Percentiles rank a stretch among this genome's conserved stretches.
Evolutionary conservation across 1,140 invertebrate species (phyloP).

Genomic region (Leucophenga varia): DNA sequence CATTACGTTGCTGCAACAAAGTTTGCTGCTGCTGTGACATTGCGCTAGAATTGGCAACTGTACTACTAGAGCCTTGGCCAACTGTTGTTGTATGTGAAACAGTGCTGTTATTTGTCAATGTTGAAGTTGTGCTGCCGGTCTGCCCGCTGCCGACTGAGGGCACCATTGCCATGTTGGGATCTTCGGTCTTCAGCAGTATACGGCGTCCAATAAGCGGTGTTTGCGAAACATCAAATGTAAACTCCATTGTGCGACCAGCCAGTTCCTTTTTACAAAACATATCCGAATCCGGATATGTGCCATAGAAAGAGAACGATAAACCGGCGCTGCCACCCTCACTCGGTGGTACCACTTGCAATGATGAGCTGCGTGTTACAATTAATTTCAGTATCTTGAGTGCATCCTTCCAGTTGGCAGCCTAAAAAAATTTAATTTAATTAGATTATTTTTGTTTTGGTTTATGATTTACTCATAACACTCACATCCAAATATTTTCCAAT

Average conservation of each 20-base stretch:
- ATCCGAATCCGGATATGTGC: constrained; percentile 56
- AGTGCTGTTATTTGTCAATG: constrained; percentile 38
- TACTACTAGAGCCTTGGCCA: no score
- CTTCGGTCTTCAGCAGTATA: constrained; percentile 63
- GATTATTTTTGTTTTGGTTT: neutral
- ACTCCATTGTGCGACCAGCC: constrained; percentile 93
- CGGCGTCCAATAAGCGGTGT: constrained; percentile 89
- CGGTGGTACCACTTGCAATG: constrained; percentile 67
- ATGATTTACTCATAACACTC: constrained; percentile 30
- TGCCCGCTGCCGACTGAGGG: constrained; percentile 26
- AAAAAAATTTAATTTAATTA: neutral
- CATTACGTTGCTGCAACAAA: no score
- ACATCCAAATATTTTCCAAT: constrained; percentile 94
- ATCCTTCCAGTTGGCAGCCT: constrained; percentile 93
- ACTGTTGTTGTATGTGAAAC: constrained; percentile 20
- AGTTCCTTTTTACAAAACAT: constrained; percentile 60
- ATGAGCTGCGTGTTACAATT: constrained; percentile 92
- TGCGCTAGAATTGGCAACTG: neutral
- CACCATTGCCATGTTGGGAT: constrained; percentile 16
- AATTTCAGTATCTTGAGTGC: constrained; percentile 96
- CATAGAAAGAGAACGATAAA: constrained; percentile 53
- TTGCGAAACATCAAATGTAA: constrained; percentile 91
- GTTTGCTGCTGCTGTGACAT: neutral
- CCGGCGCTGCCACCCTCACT: constrained; percentile 57
- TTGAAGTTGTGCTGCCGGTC: constrained; percentile 32